A percentile compares a stretch with the other conserved stretches of the same genome.
Conservation (phyloP, 2,888 invertebrate genomes). For the Phorcus lineatus region DNA sequence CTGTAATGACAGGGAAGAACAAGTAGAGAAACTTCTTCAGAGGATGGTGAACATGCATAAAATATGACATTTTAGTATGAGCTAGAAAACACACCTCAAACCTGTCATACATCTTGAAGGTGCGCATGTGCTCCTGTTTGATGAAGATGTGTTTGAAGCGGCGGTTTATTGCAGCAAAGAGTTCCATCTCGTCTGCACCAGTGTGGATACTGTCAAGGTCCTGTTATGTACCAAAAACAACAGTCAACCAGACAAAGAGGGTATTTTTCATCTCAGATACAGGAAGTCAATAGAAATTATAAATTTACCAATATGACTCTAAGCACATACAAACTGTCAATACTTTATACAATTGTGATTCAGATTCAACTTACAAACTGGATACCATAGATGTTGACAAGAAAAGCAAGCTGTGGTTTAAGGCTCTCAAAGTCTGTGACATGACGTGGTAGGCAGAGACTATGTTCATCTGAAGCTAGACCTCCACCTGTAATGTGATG, state of each 20-base stretch:
- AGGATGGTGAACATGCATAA: no score
- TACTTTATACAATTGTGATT: no score
- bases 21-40: not conserved
- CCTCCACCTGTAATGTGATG: constrained; percentile 66
- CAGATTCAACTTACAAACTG: constrained; percentile 60
- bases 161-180: constrained; percentile 72
- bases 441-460: constrained; percentile 67
- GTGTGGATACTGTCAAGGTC: constrained; percentile 65
- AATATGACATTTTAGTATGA: no score
- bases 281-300: constrained; percentile 28
- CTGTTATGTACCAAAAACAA: constrained; percentile 42
- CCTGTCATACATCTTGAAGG: constrained; percentile 72
- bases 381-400: constrained; percentile 71
- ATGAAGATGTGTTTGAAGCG: constrained; percentile 70
- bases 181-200: constrained; percentile 75
- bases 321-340: no score
- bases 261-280: not conserved
- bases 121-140: constrained; percentile 72
- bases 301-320: no score
- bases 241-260: not conserved
- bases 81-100: constrained; percentile 65
- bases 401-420: constrained; percentile 67
- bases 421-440: constrained; percentile 66
- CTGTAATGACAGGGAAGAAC: constrained; percentile 17
- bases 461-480: constrained; percentile 68